A percentile compares a stretch with the other conserved stretches of the same genome.
Evolutionary conservation across 2,797 vertebrate genomes (phyloP).

Genomic region (Intellagama lesueurii): DNA sequence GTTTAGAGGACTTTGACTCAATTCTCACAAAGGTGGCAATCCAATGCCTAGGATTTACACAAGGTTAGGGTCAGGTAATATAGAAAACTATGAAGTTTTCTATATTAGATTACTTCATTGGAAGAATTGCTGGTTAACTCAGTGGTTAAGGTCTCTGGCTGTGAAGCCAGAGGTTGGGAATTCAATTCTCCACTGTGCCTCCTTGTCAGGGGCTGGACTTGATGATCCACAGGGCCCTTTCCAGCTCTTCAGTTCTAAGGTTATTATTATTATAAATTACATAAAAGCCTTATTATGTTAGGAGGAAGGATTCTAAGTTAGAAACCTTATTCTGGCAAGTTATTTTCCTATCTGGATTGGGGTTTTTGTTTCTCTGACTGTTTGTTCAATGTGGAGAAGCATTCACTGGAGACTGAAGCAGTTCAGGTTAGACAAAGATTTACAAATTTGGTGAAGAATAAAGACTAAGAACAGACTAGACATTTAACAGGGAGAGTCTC

Average conservation of each 20-base stretch:
- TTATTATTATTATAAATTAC: too few relatives aligned
- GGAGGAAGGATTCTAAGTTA: not conserved
- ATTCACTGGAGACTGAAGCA: not conserved
- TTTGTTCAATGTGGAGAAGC: not conserved
- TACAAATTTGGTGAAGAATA: not conserved
- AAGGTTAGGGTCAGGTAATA: too few relatives aligned
- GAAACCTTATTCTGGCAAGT: not conserved
- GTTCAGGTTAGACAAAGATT: not conserved
- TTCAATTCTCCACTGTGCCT: too few relatives aligned
- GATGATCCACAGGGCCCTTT: too few relatives aligned
- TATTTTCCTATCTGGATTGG: not conserved
- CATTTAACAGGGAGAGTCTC: not conserved
- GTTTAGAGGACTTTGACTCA: slow-evolving; percentile 33
- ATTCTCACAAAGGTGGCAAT: not conserved
- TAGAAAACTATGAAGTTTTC: too few relatives aligned
- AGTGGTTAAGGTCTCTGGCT: too few relatives aligned
- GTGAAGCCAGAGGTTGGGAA: too few relatives aligned
- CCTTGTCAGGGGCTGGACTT: too few relatives aligned
- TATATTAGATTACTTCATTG: too few relatives aligned
- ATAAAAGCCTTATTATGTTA: too few relatives aligned
- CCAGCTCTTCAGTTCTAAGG: too few relatives aligned
- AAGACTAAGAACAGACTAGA: not conserved
- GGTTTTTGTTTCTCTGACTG: not conserved
- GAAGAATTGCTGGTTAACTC: too few relatives aligned
- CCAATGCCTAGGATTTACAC: not conserved